Conservation (phyloP, 2,113 vertebrate species). For the Amia ocellicauda region DNA sequence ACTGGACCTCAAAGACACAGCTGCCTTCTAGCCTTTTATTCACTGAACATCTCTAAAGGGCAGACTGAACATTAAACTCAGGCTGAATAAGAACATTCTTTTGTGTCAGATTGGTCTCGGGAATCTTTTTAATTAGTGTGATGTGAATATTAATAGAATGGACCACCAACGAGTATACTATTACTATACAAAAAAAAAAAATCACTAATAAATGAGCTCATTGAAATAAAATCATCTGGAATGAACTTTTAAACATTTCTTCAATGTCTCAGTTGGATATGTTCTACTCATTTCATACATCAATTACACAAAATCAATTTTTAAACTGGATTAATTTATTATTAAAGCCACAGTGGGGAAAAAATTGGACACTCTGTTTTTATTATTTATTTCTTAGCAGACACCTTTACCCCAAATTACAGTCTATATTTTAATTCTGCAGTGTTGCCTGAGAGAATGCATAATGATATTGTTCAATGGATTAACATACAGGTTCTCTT, state of each 20-base stretch:
- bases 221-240: too few relatives aligned
- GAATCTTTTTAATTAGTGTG: conserved; percentile 12
- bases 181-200: background rate
- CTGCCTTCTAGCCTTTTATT: conserved; percentile 5
- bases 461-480: too few relatives aligned
- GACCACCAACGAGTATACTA: background rate
- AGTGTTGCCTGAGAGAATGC: too few relatives aligned
- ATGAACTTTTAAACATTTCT: too few relatives aligned
- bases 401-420: too few relatives aligned
- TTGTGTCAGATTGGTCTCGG: conserved; percentile 8
- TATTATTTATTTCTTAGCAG: too few relatives aligned
- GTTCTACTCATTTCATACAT: too few relatives aligned
- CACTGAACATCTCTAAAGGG: conserved; percentile 4
- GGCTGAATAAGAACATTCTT: conserved; percentile 3
- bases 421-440: too few relatives aligned
- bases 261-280: too few relatives aligned
- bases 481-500: too few relatives aligned
- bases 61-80: conserved; percentile 12
- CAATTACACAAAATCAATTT: too few relatives aligned
- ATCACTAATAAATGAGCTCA: conserved; percentile 8
- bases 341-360: background rate
- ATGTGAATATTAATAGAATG: conserved; percentile 3
- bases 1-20: conserved; percentile 17
- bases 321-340: background rate
- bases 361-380: too few relatives aligned